Conservation (phyloP, 2,113 vertebrate genomes). For the Neodon shergylaensis region DNA sequence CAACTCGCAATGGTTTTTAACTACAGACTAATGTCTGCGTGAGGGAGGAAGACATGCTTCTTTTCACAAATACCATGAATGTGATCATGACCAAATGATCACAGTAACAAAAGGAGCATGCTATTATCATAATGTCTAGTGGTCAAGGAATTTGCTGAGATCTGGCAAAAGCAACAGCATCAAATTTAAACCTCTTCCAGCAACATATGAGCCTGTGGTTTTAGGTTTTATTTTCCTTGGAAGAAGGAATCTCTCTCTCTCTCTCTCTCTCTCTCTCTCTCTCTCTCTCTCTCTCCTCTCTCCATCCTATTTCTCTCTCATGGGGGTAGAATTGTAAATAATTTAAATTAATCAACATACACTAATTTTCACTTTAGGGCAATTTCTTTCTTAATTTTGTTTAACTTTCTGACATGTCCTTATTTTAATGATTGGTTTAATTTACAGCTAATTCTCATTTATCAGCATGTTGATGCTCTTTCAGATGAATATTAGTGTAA, state of each 20-base stretch:
- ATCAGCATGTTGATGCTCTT: constrained; percentile 54
- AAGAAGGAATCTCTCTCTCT: too few species aligned
- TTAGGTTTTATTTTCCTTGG: too few species aligned
- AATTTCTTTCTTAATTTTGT: constrained; percentile 65
- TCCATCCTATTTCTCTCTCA: neutral
- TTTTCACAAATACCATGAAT: too few species aligned
- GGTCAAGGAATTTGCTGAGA: neutral
- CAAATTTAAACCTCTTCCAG: neutral
- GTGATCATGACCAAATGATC: neutral
- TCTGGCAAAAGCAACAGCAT: neutral
- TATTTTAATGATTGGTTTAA: constrained; percentile 70
- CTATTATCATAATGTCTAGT: neutral
- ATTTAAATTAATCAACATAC: constrained; percentile 52
- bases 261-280: neutral
- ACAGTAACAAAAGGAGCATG: neutral
- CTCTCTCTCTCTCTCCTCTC: neutral
- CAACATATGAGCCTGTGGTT: neutral
- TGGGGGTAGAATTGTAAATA: neutral
- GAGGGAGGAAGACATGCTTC: neutral
- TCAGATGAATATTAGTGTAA: constrained; percentile 51
- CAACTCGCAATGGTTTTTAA: neutral
- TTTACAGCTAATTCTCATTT: constrained; percentile 67
- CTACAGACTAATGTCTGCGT: neutral
- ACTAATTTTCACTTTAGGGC: constrained; percentile 49
- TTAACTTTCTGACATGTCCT: constrained; percentile 53